Conservation (phyloP, 2,888 invertebrate species). For the Elaeidobius kamerunicus region DNA sequence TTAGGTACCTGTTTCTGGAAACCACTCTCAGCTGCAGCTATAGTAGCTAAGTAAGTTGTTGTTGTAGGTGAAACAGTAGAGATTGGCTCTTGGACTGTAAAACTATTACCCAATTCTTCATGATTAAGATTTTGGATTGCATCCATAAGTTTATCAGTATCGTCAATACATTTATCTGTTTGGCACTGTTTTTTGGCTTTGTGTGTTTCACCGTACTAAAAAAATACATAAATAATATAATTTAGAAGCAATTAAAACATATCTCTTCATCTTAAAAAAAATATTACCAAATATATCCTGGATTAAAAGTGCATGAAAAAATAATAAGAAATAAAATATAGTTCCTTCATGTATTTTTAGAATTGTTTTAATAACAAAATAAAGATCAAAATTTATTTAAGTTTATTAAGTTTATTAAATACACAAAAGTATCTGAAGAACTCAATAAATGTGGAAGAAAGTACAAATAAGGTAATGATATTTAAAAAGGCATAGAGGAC, state of each 20-base stretch:
- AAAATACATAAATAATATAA: not conserved
- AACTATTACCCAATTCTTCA: constrained; percentile 8
- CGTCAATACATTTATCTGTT: constrained; percentile 17
- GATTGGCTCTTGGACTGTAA: too few relatives aligned
- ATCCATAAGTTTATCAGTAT: constrained; percentile 23
- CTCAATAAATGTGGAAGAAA: too few relatives aligned
- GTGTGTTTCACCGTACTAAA: constrained; percentile 3
- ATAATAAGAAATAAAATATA: not conserved
- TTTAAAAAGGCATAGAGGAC: too few relatives aligned
- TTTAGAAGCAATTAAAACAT: not conserved
- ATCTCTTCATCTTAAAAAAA: too few relatives aligned
- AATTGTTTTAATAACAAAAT: too few relatives aligned
- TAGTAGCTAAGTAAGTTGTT: not conserved
- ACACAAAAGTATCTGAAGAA: too few relatives aligned
- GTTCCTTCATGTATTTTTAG: not conserved
- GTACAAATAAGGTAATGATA: too few relatives aligned
- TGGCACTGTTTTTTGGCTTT: constrained; percentile 20
- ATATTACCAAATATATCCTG: not conserved
- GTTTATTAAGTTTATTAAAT: too few relatives aligned
- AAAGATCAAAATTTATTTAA: too few relatives aligned
- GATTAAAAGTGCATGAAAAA: not conserved
- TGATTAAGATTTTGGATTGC: constrained; percentile 16
- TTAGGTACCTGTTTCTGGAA: not conserved
- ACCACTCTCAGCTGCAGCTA: not conserved
- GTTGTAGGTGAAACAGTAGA: not conserved